Evolutionary conservation across 1,140 invertebrate species (phyloP), one percentile per base, ranked within the genome.

Genomic region (Hesperophylax magnus): DNA sequence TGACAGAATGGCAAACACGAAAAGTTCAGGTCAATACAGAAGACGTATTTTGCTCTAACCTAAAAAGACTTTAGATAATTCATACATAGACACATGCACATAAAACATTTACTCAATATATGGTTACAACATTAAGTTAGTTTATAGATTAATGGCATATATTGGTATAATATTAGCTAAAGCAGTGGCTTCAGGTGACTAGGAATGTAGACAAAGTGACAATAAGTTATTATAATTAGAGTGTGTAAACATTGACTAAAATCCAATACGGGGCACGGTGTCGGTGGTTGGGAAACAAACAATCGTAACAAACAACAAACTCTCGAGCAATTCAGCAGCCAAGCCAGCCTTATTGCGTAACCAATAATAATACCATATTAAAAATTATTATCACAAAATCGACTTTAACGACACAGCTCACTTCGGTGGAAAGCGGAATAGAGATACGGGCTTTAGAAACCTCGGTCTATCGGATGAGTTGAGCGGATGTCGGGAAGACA

Each of bases 191-290:
- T 81, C 60, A 80, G 77, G 61, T 84, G 82, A 84, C 82, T 84
- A 84, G 82, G 82, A 84, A 84, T 84, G 82, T 79, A 84, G 72
- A 83, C 72, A 81, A 77, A 77, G 74, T 77, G 74, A 79, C 78
- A 75, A 82, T 60, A 75, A 79, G 76, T 65, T 18, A 78, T 34
- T 69, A 56, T 79, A 67, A 60, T 47, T 75, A 58, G 61, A 79
- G 79, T 78, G 27, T 77, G 63, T 72, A 53, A n/a, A 80, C 60
- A 77, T 72, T 78, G 78, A 81, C 65, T 60, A 79, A 80, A 84
- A 79, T 80, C 80, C 80, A 81, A 81, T 80, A 81, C 61, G 74
- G 80, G 79, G 80, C 82, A 84, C 78, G 53, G 47, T 63, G 63
- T 27, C 56, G 31, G 8, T 8, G 34, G 18, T 52, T 31, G 54